phyloP scores from a whole-genome alignment of 2,113 vertebrate genomes.

The Oenanthe melanoleuca region DNA sequence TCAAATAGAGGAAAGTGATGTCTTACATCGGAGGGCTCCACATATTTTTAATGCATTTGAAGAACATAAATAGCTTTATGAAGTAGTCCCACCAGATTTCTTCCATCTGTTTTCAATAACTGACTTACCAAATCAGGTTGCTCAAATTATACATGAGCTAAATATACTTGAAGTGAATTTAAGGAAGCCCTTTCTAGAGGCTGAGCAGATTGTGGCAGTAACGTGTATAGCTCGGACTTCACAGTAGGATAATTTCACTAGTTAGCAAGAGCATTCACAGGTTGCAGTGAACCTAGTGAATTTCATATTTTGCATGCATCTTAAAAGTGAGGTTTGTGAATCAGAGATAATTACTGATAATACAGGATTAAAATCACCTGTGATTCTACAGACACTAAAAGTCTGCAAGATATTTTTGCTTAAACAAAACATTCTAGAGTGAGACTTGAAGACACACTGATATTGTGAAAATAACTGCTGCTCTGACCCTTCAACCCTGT shows the following conservation, averaged over 20 bases:
- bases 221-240: background rate
- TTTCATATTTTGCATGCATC: background rate
- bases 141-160: background rate
- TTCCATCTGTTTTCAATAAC: background rate
- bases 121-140: background rate
- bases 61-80: background rate
- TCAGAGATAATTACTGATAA: background rate
- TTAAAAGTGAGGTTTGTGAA: background rate
- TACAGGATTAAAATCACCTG: background rate
- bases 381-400: background rate
- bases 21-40: background rate
- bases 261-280: background rate
- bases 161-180: background rate
- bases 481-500: background rate
- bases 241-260: background rate
- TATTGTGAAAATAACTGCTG: background rate
- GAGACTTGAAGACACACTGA: background rate
- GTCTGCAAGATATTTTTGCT: background rate
- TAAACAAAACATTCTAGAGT: background rate
- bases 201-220: background rate
- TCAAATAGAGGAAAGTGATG: background rate
- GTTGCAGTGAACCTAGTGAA: background rate
- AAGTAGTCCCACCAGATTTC: background rate
- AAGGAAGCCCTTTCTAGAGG: background rate
- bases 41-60: background rate